Percentiles rank a stretch among this genome's conserved stretches.
phyloP scores from a whole-genome alignment of 2,888 invertebrate genomes.

The Terebella lapidaria region DNA sequence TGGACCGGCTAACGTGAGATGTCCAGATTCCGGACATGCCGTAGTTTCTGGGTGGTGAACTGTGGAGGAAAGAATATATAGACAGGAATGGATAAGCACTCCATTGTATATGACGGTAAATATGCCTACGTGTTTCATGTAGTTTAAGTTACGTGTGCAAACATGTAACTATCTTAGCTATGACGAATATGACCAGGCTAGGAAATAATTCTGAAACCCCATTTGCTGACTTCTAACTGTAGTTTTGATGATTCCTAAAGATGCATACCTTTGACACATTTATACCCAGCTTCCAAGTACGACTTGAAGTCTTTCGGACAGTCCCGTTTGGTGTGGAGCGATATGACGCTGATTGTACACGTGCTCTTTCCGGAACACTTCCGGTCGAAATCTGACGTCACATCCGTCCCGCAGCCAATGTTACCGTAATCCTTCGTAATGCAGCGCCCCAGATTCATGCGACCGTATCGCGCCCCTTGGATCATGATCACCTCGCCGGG shows the following conservation, averaged over 20 bases:
- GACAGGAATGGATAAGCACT: no score
- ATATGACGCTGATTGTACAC: slow-evolving; percentile 16
- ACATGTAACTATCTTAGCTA: no score
- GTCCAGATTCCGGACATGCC: neutral
- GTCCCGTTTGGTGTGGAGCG: slow-evolving; percentile 19
- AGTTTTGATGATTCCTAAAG: no score
- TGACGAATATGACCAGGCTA: no score
- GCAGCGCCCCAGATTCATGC: slow-evolving; percentile 19
- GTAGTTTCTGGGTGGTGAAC: neutral
- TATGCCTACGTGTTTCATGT: no score
- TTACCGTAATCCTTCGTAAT: slow-evolving; percentile 21
- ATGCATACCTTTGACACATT: slow-evolving; percentile 14
- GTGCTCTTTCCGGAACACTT: slow-evolving; percentile 11
- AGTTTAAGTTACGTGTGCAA: no score
- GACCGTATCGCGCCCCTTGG: slow-evolving; percentile 18
- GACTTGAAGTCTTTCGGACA: slow-evolving; percentile 22
- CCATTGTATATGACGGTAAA: no score
- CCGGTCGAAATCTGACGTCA: slow-evolving; percentile 17
- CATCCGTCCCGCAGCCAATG: slow-evolving; percentile 21
- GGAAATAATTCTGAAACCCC: no score
- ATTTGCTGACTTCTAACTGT: no score
- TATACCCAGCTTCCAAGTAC: slow-evolving; percentile 19
- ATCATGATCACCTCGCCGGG: slow-evolving; percentile 17
- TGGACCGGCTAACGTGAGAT: neutral
- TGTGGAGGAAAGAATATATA: no score